Conservation (phyloP, 2,888 invertebrate genomes). For the Pardosa pseudoannulata region DNA sequence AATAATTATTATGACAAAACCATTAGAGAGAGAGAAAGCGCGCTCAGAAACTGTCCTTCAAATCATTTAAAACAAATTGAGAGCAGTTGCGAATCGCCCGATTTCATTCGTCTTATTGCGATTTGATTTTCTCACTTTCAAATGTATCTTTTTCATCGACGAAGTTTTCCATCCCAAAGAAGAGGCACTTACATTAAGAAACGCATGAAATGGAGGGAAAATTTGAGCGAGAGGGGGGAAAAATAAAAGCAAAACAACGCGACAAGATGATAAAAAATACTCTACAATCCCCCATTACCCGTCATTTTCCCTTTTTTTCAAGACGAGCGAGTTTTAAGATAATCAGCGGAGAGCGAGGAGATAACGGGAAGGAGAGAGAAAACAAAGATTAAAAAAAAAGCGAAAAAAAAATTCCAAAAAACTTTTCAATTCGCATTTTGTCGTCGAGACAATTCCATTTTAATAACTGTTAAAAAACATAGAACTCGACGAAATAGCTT, state of each 20-base stretch:
- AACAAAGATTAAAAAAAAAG: not conserved
- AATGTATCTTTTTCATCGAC: slow-evolving; percentile 5
- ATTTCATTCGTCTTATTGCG: slow-evolving; percentile 8
- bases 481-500: not conserved
- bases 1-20: not conserved
- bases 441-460: slow-evolving; percentile 51
- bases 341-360: not conserved
- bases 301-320: slow-evolving; percentile 5
- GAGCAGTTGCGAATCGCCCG: not conserved
- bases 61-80: slow-evolving; percentile 16
- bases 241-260: not conserved
- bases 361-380: not conserved
- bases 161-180: not conserved
- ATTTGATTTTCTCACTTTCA: slow-evolving; percentile 17
- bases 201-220: slow-evolving; percentile 4
- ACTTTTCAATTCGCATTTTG: slow-evolving; percentile 18
- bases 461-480: slow-evolving; percentile 54
- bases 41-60: not conserved
- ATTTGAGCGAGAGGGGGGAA: not conserved
- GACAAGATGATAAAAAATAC: slow-evolving; percentile 6
- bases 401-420: slow-evolving; percentile 32
- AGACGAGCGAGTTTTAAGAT: slow-evolving; percentile 13
- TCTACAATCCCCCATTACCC: slow-evolving; percentile 13
- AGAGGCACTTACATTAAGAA: slow-evolving; percentile 11
- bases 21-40: not conserved